Percentiles rank a stretch among this genome's conserved stretches.
Evolutionary conservation across 2,888 invertebrate species (phyloP).

Genomic region (Apocheima hispidaria): DNA sequence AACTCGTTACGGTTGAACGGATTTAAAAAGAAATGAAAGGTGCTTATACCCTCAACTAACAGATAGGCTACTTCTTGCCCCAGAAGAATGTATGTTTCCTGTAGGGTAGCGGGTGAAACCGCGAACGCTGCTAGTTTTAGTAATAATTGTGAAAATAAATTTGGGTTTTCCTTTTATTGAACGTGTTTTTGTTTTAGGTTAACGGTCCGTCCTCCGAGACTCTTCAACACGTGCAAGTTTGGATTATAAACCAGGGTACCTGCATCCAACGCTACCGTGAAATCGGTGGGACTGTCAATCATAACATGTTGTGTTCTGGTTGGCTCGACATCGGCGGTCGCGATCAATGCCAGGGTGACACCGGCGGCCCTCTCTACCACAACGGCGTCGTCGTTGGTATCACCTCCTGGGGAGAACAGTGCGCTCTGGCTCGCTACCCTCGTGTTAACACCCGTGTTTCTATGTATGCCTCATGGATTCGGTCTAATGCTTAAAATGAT

Average conservation of each 20-base stretch:
- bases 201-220: constrained; percentile 47
- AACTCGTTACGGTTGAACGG: too few species aligned
- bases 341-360: constrained; percentile 69
- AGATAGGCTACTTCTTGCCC: too few species aligned
- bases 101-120: too few species aligned
- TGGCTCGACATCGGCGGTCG: constrained; percentile 67
- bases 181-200: constrained; percentile 25
- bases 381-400: constrained; percentile 52
- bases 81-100: too few species aligned
- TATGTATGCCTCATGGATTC: constrained; percentile 19
- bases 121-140: too few species aligned
- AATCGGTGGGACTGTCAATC: constrained; percentile 38
- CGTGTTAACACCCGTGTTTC: constrained; percentile 53
- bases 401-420: constrained; percentile 50
- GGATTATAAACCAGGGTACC: constrained; percentile 51
- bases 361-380: constrained; percentile 66
- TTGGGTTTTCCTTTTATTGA: background rate
- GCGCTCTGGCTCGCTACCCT: constrained; percentile 48
- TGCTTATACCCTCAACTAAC: too few species aligned
- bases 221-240: constrained; percentile 56
- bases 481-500: constrained; percentile 17
- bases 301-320: constrained; percentile 64
- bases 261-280: constrained; percentile 45
- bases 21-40: too few species aligned
- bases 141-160: too few species aligned